Conservation (phyloP, 2,888 invertebrate species). For the Heliconius ismenius region DNA sequence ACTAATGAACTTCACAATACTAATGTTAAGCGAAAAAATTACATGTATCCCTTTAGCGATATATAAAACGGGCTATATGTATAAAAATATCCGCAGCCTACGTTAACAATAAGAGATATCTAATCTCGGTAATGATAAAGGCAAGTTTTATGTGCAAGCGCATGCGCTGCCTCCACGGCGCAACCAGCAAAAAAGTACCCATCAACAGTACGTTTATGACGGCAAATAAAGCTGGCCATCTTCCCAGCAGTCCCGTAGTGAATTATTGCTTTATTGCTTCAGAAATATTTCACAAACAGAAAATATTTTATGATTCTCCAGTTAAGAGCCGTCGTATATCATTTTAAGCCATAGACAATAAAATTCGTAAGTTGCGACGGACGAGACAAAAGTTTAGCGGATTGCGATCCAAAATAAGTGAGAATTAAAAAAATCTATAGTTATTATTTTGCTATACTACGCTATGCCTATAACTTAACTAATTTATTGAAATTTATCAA, state of each 20-base stretch:
- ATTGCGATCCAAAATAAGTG: conserved; percentile 46
- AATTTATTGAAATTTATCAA: background rate
- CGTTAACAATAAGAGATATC: conserved; percentile 25
- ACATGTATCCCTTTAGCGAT: background rate
- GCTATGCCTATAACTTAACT: too few relatives aligned
- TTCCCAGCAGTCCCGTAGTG: conserved; percentile 80
- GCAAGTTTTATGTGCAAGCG: conserved; percentile 67
- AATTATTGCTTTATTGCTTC: conserved; percentile 83
- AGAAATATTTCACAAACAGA: conserved; percentile 83
- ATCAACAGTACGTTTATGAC: conserved; percentile 80
- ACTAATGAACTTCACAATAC: background rate
- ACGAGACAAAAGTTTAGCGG: conserved; percentile 68
- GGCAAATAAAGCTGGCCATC: conserved; percentile 80
- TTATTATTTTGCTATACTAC: background rate
- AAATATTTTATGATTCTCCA: conserved; percentile 82
- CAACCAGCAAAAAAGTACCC: conserved; percentile 75
- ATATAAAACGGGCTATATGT: background rate
- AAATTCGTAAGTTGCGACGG: conserved; percentile 78
- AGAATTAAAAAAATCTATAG: conserved; percentile 28
- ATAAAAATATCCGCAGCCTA: background rate
- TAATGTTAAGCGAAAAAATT: background rate
- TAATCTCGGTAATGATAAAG: conserved; percentile 66
- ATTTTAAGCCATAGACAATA: conserved; percentile 82
- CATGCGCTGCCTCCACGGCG: conserved; percentile 55
- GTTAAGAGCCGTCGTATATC: conserved; percentile 80